Evolutionary conservation across 2,113 vertebrate genomes (phyloP).

Genomic region (Mola mola): DNA sequence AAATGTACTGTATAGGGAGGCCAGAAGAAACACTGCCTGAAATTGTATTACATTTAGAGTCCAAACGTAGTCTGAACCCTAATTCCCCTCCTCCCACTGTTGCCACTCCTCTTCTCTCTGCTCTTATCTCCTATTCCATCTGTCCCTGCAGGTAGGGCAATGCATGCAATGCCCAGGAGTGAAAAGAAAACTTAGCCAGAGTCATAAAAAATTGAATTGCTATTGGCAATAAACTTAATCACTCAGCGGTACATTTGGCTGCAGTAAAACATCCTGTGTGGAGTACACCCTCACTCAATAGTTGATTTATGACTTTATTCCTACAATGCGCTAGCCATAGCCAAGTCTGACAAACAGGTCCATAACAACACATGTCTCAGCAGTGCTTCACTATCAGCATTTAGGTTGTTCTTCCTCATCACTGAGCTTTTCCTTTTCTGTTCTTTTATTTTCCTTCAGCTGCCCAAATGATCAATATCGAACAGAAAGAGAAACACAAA

Average conservation of each 20-base stretch:
- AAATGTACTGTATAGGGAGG: conserved; percentile 13
- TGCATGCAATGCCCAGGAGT: conserved; percentile 37
- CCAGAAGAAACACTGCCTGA: conserved; percentile 12
- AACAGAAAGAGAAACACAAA: conserved; percentile 33
- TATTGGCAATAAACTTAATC: conserved; percentile 70
- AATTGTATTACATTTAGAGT: conserved; percentile 11
- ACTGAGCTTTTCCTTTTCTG: conserved; percentile 19
- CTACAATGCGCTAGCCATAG: conserved; percentile 42
- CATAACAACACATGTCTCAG: conserved; percentile 41
- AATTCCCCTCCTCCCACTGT: neutral
- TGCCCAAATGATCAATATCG: neutral
- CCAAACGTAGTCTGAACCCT: conserved; percentile 13
- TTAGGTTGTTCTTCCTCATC: conserved; percentile 24
- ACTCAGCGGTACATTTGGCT: conserved; percentile 61
- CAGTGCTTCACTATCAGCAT: conserved; percentile 24
- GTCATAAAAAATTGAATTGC: conserved; percentile 62
- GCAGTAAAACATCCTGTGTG: conserved; percentile 62
- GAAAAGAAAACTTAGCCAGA: conserved; percentile 54
- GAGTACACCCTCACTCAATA: conserved; percentile 31
- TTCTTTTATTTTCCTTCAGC: conserved; percentile 30
- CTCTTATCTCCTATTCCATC: conserved; percentile 36
- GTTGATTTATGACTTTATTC: conserved; percentile 69
- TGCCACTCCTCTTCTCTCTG: conserved; percentile 11
- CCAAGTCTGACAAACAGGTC: conserved; percentile 56
- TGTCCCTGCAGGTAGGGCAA: conserved; percentile 58